These are phyloP conservation scores for Periparus ater DNA, from an alignment of 2,797 vertebrate species.

Conservation along the genomic window DNA sequence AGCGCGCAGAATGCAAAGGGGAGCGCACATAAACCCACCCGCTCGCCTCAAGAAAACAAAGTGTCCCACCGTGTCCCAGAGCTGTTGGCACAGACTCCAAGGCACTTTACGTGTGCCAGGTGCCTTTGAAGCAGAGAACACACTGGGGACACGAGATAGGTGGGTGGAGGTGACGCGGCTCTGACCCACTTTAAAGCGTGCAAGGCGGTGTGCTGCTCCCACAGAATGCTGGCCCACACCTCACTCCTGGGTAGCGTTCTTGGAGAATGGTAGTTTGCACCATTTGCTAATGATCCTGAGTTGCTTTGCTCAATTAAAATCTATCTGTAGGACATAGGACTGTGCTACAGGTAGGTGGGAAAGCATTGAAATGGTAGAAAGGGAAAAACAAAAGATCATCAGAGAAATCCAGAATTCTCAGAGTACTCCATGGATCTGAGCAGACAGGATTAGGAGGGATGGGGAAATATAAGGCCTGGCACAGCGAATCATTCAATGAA, in stretches of 20 bases:
- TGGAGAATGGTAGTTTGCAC: neutral
- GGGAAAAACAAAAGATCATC: neutral
- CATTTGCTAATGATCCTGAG: neutral
- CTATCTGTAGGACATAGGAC: neutral
- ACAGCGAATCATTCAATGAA: neutral
- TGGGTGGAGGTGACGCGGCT: neutral
- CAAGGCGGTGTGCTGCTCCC: neutral
- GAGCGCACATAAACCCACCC: fast-evolving
- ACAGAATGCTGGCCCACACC: neutral
- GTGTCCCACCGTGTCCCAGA: fast-evolving
- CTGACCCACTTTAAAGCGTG: neutral
- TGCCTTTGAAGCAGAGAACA: neutral
- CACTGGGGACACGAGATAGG: neutral
- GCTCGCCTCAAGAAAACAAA: fast-evolving
- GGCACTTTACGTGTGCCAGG: no score
- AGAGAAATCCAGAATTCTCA: neutral
- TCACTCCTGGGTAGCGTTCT: neutral
- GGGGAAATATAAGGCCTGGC: neutral
- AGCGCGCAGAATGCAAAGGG: fast-evolving
- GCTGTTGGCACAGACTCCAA: neutral
- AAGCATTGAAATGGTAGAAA: neutral
- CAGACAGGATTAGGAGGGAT: neutral
- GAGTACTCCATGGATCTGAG: neutral
- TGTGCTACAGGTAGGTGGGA: neutral
- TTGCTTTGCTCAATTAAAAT: neutral